Percentiles rank a stretch among this genome's conserved stretches.
Conservation (phyloP, 37 sponge, comb jelly and placozoan species). For the Halichondria panicea region DNA sequence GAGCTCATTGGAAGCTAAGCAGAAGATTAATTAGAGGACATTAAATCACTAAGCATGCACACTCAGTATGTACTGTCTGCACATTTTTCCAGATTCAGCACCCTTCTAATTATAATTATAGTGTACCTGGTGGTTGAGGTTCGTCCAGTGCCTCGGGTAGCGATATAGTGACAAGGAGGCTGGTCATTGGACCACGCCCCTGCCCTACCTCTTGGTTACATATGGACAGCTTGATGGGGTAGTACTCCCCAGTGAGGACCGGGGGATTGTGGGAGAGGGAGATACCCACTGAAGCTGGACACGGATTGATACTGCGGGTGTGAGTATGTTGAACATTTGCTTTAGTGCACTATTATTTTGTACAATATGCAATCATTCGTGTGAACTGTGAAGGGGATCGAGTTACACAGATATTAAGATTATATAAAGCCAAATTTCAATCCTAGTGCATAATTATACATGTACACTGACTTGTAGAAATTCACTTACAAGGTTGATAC, state of each 20-base stretch:
- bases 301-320: conserved; percentile 24
- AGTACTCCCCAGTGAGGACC: conserved; percentile 40
- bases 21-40: too few species aligned
- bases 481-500: conserved; percentile 8
- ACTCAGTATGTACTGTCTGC: too few species aligned
- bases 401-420: background rate
- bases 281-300: conserved; percentile 2
- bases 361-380: too few species aligned
- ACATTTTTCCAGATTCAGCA: background rate
- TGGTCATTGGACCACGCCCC: conserved; percentile 1
- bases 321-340: background rate
- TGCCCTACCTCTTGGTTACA: conserved; percentile 41
- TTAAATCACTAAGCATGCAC: too few species aligned
- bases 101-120: background rate
- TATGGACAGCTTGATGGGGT: conserved; percentile 15
- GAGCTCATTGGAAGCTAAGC: too few species aligned
- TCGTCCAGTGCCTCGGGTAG: conserved; percentile 33
- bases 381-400: background rate
- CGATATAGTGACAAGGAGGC: conserved; percentile 12
- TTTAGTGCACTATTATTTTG: too few species aligned
- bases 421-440: background rate
- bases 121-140: conserved; percentile 3
- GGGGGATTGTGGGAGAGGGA: conserved; percentile 23
- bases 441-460: background rate
- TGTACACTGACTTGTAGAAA: background rate